Percentiles rank a stretch among this genome's conserved stretches.
Conservation (phyloP, 2,113 vertebrate species). For the Carettochelys insculpta region DNA sequence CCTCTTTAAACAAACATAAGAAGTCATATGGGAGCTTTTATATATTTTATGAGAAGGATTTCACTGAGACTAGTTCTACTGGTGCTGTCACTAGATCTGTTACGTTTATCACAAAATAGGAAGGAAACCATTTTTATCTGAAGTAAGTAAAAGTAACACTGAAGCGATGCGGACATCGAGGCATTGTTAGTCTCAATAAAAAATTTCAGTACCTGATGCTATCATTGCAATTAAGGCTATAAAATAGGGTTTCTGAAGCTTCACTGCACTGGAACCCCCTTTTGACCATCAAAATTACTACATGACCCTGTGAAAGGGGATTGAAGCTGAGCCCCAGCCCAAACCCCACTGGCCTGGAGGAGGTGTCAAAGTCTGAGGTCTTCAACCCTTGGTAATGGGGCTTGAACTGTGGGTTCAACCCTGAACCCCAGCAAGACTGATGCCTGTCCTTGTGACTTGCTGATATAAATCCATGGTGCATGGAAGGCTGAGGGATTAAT, state of each 20-base stretch:
- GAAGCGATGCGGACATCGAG: rapidly evolving
- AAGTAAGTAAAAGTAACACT: background rate
- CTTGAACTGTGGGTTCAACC: too few species aligned
- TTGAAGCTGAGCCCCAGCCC: too few species aligned
- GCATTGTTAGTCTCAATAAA: rapidly evolving
- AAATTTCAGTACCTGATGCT: rapidly evolving
- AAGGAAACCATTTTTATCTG: rapidly evolving
- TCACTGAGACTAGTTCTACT: background rate
- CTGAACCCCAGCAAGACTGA: too few species aligned
- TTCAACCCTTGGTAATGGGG: too few species aligned
- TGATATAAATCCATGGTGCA: too few species aligned
- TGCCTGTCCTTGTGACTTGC: too few species aligned
- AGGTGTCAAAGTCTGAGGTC: too few species aligned
- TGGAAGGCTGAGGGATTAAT: background rate
- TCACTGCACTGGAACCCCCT: too few species aligned
- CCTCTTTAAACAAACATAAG: background rate
- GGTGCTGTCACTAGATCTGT: background rate
- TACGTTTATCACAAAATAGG: background rate
- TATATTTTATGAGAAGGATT: background rate
- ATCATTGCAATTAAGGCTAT: rapidly evolving
- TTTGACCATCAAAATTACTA: too few species aligned
- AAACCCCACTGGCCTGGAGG: too few species aligned
- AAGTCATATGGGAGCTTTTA: background rate
- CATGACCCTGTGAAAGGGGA: too few species aligned
- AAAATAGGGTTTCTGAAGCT: background rate